phyloP scores from a whole-genome alignment of 2,888 invertebrate genomes.

The Lomographa bimaculata region DNA sequence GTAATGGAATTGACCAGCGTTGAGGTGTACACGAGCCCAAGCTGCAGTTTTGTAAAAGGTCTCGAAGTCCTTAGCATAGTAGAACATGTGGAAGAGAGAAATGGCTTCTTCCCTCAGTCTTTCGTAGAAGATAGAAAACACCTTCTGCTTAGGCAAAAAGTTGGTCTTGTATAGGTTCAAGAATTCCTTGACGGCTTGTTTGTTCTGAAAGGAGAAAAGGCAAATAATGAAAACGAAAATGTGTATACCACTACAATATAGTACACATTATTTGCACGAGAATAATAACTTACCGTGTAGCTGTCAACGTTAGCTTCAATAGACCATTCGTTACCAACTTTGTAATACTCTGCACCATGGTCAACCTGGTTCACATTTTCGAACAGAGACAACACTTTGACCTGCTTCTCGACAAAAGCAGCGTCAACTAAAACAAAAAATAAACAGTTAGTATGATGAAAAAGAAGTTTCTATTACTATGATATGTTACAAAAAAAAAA shows the following conservation, averaged over 20 bases:
- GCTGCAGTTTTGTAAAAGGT: constrained; percentile 84
- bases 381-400: constrained; percentile 69
- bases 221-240: neutral
- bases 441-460: too few relatives aligned
- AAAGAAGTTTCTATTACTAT: too few relatives aligned
- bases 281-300: constrained; percentile 60
- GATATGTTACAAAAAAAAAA: too few relatives aligned
- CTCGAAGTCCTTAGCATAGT: constrained; percentile 84
- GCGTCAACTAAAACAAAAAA: constrained; percentile 40
- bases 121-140: constrained; percentile 79
- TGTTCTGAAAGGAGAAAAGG: constrained; percentile 26
- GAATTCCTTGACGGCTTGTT: constrained; percentile 66
- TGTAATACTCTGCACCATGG: constrained; percentile 58
- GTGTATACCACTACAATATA: neutral
- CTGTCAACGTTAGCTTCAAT: constrained; percentile 62
- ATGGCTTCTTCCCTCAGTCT: constrained; percentile 73
- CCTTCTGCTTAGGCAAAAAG: constrained; percentile 70
- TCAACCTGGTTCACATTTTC: constrained; percentile 65
- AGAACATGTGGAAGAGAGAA: constrained; percentile 82
- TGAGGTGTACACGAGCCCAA: constrained; percentile 82
- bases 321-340: constrained; percentile 57
- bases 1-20: constrained; percentile 86
- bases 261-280: too few relatives aligned
- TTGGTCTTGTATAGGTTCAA: constrained; percentile 64
- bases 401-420: constrained; percentile 57